Conservation (phyloP, 1,140 invertebrate genomes). For the Lepidostoma basale region DNA sequence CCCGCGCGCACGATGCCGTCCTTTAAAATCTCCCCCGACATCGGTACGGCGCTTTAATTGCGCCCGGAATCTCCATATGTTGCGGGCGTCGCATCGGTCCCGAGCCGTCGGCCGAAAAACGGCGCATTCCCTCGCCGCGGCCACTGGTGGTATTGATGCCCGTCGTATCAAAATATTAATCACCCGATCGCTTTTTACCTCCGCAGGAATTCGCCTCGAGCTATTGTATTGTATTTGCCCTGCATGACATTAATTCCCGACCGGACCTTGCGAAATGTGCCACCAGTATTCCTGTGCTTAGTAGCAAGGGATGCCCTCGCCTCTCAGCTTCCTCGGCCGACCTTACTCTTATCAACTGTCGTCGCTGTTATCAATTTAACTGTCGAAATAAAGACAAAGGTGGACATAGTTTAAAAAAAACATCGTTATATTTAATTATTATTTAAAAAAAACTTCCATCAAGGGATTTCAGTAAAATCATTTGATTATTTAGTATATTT, state of each 20-base stretch:
- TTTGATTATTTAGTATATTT: no score
- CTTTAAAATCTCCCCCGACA: neutral
- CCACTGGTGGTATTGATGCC: constrained; percentile 10
- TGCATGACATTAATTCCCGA: constrained; percentile 3
- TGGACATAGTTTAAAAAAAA: no score
- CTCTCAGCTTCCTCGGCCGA: no score
- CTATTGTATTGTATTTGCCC: constrained; percentile 19
- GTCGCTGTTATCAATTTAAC: no score
- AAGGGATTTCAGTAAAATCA: no score
- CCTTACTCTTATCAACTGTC: no score
- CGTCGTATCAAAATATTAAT: constrained; percentile 29
- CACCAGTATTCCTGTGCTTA: neutral
- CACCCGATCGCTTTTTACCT: constrained; percentile 14
- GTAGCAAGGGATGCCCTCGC: constrained; percentile 1
- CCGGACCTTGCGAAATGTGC: neutral
- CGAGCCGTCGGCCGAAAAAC: neutral
- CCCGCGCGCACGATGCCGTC: neutral
- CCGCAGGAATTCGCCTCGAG: neutral
- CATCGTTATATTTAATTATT: no score
- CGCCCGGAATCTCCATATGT: neutral
- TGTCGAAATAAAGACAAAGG: no score
- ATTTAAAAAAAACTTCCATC: no score
- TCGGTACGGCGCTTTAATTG: neutral
- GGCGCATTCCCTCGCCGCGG: neutral
- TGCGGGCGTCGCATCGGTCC: neutral